phyloP scores from a whole-genome alignment of 2,797 vertebrate species.

The Pitangus sulphuratus region DNA sequence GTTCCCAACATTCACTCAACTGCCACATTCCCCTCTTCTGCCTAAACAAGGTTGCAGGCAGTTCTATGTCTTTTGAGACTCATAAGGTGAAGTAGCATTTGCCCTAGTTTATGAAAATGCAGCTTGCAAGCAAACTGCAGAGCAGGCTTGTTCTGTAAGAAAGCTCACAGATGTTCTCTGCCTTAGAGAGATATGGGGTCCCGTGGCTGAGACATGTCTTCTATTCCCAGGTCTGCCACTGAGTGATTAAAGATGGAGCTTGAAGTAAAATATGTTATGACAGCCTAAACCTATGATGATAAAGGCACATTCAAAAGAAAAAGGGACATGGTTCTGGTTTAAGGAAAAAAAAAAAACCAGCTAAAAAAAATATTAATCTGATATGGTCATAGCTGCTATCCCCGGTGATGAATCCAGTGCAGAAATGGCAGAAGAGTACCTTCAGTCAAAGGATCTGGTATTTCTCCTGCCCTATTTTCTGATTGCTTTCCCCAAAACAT shows the following conservation, averaged over 20 bases:
- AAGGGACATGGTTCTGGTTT: not conserved
- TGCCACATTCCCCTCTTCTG: not conserved
- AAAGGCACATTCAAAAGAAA: slow-evolving; percentile 37
- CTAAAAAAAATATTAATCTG: not conserved
- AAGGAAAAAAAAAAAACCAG: accelerated
- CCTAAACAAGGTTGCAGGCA: not conserved
- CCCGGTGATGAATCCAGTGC: not conserved
- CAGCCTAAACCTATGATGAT: not conserved
- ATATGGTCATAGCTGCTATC: not conserved
- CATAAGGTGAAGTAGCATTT: not conserved
- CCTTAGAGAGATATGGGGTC: not conserved
- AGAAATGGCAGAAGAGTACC: not conserved
- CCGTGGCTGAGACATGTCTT: not conserved
- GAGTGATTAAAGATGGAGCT: slow-evolving; percentile 10
- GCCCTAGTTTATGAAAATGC: not conserved
- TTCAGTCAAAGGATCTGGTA: not conserved
- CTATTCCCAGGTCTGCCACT: not conserved
- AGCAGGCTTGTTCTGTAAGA: not conserved
- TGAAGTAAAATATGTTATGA: not conserved
- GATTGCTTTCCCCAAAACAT: slow-evolving; percentile 11
- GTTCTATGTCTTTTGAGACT: not conserved
- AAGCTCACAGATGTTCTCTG: not conserved
- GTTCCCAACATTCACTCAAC: not conserved
- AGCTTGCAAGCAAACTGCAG: not conserved
- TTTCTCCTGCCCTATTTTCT: not conserved